Conservation (phyloP, 2,797 vertebrate species). For the Sebastes diaconus region DNA sequence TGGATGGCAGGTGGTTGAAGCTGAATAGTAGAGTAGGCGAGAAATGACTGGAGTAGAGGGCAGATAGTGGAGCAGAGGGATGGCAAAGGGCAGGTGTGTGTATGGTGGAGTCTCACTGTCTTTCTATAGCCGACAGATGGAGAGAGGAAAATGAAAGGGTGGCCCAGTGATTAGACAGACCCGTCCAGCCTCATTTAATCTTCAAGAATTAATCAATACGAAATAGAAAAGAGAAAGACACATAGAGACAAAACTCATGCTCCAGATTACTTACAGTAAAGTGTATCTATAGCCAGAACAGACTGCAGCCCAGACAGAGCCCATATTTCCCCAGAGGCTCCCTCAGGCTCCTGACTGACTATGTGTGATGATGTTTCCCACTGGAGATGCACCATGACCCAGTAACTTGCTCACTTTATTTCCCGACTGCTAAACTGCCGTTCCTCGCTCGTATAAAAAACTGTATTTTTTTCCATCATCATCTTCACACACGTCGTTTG, state of each 20-base stretch:
- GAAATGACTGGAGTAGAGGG: conserved; percentile 8
- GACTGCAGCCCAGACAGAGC: conserved; percentile 16
- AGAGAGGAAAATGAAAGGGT: conserved; percentile 22
- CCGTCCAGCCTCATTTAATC: conserved; percentile 8
- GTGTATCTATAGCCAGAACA: background rate
- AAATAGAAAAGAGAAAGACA: background rate
- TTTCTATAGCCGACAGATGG: conserved; percentile 50
- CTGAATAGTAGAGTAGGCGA: conserved; percentile 62
- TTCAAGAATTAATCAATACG: background rate
- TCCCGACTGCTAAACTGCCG: background rate
- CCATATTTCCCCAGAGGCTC: conserved; percentile 32
- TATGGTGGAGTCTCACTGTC: conserved; percentile 6
- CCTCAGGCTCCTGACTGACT: conserved; percentile 16
- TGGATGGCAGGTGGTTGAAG: conserved; percentile 67
- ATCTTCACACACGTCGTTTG: background rate
- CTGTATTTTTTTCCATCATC: background rate
- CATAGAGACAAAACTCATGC: background rate
- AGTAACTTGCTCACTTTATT: conserved; percentile 4
- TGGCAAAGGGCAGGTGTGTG: conserved; percentile 41
- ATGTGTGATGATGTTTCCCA: conserved; percentile 11
- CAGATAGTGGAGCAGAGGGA: too few relatives aligned
- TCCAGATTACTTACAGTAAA: conserved; percentile 18
- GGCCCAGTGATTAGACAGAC: conserved; percentile 15
- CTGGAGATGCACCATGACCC: conserved; percentile 28
- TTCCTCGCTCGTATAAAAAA: background rate